Evolutionary conservation across 1,140 invertebrate species (phyloP).

Genomic region (Drosophila sp.): DNA sequence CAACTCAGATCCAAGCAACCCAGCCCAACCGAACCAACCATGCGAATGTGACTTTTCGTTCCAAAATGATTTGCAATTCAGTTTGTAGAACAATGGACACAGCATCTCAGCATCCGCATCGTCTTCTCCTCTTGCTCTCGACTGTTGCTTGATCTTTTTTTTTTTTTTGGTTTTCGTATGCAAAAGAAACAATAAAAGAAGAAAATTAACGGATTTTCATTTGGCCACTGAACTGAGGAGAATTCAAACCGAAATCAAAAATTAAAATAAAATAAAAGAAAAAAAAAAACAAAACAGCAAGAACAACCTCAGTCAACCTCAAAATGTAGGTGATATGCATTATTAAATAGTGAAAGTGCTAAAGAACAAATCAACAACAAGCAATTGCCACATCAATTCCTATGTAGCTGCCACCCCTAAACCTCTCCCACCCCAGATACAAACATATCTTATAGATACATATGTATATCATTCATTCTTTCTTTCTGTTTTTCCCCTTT

Average conservation of each 20-base stretch:
- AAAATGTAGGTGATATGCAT: slow-evolving; percentile 78
- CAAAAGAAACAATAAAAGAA: slow-evolving; percentile 15
- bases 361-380: slow-evolving; percentile 51
- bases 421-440: not conserved
- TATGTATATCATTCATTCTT: slow-evolving; percentile 25
- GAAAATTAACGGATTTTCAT: slow-evolving; percentile 21
- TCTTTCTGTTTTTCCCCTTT: slow-evolving; percentile 20
- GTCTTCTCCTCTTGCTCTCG: slow-evolving; percentile 3
- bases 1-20: slow-evolving; percentile 34
- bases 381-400: slow-evolving; percentile 37
- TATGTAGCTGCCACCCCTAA: not conserved
- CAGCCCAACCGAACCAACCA: slow-evolving; percentile 43
- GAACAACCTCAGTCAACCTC: slow-evolving; percentile 10
- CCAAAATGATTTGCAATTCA: slow-evolving; percentile 66
- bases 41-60: slow-evolving; percentile 35
- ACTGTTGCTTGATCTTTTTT: not conserved
- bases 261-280: slow-evolving; percentile 28
- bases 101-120: slow-evolving; percentile 9
- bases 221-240: slow-evolving; percentile 49
- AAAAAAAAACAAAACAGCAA: not conserved
- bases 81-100: slow-evolving; percentile 23
- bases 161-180: not conserved
- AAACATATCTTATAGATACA: slow-evolving; percentile 1
- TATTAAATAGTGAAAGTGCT: slow-evolving; percentile 77
- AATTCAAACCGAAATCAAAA: slow-evolving; percentile 21